Evolutionary conservation across 2,113 vertebrate genomes (phyloP), one percentile per base, ranked within the genome.

Genomic region (Tauraco erythrolophus): DNA sequence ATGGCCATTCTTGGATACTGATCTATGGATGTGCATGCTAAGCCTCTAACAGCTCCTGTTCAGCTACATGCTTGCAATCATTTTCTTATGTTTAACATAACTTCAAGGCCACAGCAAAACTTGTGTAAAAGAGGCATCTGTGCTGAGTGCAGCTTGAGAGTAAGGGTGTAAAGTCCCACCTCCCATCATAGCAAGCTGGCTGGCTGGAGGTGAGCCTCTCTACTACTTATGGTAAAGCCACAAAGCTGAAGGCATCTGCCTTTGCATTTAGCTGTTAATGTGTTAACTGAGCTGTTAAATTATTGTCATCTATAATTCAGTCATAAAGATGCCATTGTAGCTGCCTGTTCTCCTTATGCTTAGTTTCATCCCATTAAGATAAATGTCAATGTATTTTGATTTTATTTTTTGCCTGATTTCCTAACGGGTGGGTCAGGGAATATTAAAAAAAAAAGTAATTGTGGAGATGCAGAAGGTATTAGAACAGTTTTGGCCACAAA

Each of bases 201-300:
- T 79, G 78, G 27, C 51, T 62, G 37, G 25, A 75, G 13, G 16
- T 88, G 48, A 41, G 21, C 23, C 45, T 41, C 0, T 1, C 18
- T 45, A n/a, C 35, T 50, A 24, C 31, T 30, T 37, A 56, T 0
- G 0, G 19, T 23, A 50, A 76, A 28, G 19, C 46, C 31, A 45
- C 45, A 48, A 56, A 93, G 39, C 30, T 48, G 54, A 84, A 84
- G 51, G 48, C 23, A 17, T 22, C 16, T 82, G 53, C 35, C 39
- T 92, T 88, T 71, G 71, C 45, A 76, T 76, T 95, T 65, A 60
- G 18, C 30, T 74, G 41, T 48, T 60, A 69, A 24, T 51, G 27
- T 62, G 13, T 56, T 88, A 65, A 50, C 39, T 62, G 46, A 90
- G 31, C 24, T 95, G 18, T 41, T 77, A 50, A 88, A 70, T 69